These are phyloP conservation scores for Mercenaria mercenaria DNA, from an alignment of 1,140 invertebrate genomes.

Conservation along the genomic window DNA sequence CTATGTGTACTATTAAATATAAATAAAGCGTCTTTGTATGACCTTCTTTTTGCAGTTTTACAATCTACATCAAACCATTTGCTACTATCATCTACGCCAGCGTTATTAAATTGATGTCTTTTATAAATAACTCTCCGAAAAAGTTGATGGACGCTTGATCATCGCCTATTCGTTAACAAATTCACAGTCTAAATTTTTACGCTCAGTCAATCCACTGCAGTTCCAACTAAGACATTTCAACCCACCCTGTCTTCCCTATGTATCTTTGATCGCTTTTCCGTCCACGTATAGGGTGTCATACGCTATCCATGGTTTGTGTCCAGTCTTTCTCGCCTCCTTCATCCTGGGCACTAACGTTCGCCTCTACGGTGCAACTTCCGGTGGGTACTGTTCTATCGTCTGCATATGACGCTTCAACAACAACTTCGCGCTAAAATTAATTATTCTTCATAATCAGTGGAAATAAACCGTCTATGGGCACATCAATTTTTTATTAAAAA, in stretches of 20 bases:
- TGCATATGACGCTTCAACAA: too few species aligned
- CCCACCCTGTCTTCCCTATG: neutral
- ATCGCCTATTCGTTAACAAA: neutral
- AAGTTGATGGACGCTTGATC: neutral
- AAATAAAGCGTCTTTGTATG: neutral
- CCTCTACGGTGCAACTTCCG: neutral
- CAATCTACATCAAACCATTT: neutral
- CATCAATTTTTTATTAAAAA: too few species aligned
- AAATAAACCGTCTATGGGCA: too few species aligned
- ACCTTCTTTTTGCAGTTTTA: neutral
- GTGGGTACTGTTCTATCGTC: slow-evolving; percentile 34
- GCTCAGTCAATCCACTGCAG: neutral
- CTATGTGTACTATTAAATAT: neutral
- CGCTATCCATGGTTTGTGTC: neutral
- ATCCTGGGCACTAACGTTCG: neutral
- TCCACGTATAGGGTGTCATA: too few species aligned
- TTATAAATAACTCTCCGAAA: neutral
- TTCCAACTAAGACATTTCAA: neutral
- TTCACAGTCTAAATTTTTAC: neutral
- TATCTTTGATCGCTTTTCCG: too few species aligned
- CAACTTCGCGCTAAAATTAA: too few species aligned
- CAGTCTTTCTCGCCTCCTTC: neutral
- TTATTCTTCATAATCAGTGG: too few species aligned
- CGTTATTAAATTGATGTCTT: neutral
- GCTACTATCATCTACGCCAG: neutral